Evolutionary conservation across 2,797 vertebrate genomes (phyloP), one percentile per base, ranked within the genome.

Genomic region (Babyrousa celebensis): DNA sequence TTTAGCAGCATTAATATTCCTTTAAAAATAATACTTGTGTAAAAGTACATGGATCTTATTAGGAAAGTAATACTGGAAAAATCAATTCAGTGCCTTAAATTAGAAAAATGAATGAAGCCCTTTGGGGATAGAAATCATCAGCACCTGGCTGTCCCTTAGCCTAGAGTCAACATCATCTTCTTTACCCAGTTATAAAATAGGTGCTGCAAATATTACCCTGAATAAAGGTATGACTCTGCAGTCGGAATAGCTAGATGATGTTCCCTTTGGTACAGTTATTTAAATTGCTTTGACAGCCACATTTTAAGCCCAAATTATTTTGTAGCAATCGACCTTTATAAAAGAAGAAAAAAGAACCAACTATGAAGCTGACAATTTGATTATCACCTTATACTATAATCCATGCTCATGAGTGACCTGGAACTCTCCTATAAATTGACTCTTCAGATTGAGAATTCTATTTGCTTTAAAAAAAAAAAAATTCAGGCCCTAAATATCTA

Each of bases 11-110:
- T 70, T 95, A 75, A 72, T 94, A 68, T 20, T 60, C 58, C 48
- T 93, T 92, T 89, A 86, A 94, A 94, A 91, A 85, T 56, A 92
- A 91, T 56, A 77, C 5, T 86, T 96, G 79, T 71, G 21, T 10
- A 87, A 96, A 79, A 88, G 63, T 60, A 67, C 20, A 48, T 14
- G 72, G 23, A 88, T 85, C 18, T 96, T 95, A 97, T 96, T 85
- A 96, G 29, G 25, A 88, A 96, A 79, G 54, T 89, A 90, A 90
- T 77, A 77, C 16, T 25, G 21, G 43, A 75, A 93, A 89, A 85
- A 90, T 95, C 27, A 97, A 96, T 95, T 92, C 25, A 32, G 6
- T 25, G n/a, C 1, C n/a, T 77, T 63, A 93, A 92, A 80, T 85
- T 85, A 72, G 72, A 77, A 91, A 91, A 89, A 92, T 63, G 58